Evolutionary conservation across 2,113 vertebrate genomes (phyloP).

Genomic region (Brienomyrus longianalis): DNA sequence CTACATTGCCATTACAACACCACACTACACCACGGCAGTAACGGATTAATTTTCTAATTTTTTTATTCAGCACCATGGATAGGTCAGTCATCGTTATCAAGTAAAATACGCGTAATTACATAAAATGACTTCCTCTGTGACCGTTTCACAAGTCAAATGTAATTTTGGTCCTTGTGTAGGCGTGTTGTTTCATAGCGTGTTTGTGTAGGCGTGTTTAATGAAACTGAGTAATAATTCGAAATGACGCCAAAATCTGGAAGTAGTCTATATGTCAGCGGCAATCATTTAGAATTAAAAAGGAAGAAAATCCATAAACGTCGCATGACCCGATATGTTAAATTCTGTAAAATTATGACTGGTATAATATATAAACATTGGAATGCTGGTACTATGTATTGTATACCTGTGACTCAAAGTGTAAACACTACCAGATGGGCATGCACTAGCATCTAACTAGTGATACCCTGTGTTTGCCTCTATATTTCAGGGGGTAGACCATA

Average conservation of each 20-base stretch:
- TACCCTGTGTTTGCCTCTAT: neutral
- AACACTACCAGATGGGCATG: neutral
- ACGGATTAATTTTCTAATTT: neutral
- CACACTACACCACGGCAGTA: neutral
- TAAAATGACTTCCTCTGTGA: neutral
- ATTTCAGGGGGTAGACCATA: neutral
- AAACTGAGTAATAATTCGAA: neutral
- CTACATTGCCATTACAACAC: neutral
- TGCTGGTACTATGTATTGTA: neutral
- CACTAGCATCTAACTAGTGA: neutral
- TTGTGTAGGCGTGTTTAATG: neutral
- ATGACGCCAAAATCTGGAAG: neutral
- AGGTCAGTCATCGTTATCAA: neutral
- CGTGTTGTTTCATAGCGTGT: neutral
- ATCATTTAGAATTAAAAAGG: neutral
- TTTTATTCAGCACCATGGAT: slow-evolving; percentile 15
- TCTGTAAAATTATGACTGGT: neutral
- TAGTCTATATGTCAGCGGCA: neutral
- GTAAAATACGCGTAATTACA: neutral
- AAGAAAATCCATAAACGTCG: neutral
- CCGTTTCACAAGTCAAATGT: neutral
- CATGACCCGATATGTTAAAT: neutral
- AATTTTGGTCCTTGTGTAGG: neutral
- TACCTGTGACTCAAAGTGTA: neutral
- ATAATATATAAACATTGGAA: neutral